Percentiles rank a stretch among this genome's conserved stretches.
phyloP scores from a whole-genome alignment of 2,888 invertebrate species.

The Cataglyphis altisquamis region DNA sequence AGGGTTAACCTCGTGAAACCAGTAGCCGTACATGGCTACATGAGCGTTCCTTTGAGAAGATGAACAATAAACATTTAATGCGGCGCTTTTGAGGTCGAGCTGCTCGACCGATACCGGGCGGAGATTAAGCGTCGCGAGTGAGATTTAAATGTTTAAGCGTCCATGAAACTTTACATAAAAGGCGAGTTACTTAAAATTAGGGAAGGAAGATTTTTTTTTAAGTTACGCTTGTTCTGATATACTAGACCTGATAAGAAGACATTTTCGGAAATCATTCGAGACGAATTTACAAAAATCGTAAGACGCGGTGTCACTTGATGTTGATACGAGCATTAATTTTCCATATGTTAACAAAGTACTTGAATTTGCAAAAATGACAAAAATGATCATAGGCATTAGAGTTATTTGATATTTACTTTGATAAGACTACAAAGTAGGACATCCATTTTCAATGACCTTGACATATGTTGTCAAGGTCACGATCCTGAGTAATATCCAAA shows the following conservation, averaged over 20 bases:
- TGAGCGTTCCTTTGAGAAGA: conserved; percentile 42
- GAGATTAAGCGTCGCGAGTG: conserved; percentile 17
- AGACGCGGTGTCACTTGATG: not conserved
- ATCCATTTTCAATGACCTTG: too few relatives aligned
- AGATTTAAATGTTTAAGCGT: conserved; percentile 21
- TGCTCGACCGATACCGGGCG: not conserved
- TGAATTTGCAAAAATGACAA: not conserved
- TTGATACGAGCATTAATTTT: not conserved
- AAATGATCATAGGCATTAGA: not conserved
- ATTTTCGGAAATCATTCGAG: not conserved
- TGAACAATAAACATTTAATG: conserved; percentile 53
- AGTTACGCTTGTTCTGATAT: not conserved
- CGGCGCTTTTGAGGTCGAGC: conserved; percentile 31
- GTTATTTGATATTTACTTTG: not conserved
- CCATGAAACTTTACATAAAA: conserved; percentile 8
- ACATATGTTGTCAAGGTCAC: too few relatives aligned
- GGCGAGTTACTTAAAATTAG: not conserved
- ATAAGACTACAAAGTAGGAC: too few relatives aligned
- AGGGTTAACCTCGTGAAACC: conserved; percentile 55
- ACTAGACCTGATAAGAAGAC: not conserved
- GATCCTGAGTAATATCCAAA: too few relatives aligned
- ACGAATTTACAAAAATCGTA: not conserved
- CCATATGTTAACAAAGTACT: not conserved
- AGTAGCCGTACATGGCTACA: conserved; percentile 19
- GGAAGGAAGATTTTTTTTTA: not conserved